phyloP scores from a whole-genome alignment of 2,888 invertebrate species.

The Tenthredo notha region DNA sequence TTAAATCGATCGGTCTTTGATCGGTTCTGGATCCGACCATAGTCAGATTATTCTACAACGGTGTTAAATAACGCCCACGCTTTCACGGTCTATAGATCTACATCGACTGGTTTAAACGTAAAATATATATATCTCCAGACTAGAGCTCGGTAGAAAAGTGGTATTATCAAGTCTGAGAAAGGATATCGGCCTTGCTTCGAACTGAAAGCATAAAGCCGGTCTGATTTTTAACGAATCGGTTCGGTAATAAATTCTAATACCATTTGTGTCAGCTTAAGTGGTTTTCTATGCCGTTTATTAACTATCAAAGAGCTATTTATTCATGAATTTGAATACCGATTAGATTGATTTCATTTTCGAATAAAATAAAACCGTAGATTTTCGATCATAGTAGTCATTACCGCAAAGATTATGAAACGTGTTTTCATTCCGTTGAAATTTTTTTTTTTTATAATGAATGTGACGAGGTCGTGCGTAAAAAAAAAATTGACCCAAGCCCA shows the following conservation, averaged over 20 bases:
- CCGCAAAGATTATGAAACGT: neutral
- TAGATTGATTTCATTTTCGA: neutral
- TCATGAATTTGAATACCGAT: neutral
- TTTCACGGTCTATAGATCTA: slow-evolving; percentile 6
- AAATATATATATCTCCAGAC: neutral
- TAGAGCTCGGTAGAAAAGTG: neutral
- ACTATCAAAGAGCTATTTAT: too few species aligned
- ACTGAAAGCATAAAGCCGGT: neutral
- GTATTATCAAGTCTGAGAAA: neutral
- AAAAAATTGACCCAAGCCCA: neutral
- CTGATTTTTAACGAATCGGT: neutral
- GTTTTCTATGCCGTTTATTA: too few species aligned
- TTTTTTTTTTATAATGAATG: neutral
- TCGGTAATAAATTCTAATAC: neutral
- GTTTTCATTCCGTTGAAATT: neutral
- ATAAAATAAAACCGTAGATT: neutral
- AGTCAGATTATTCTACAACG: slow-evolving; percentile 9
- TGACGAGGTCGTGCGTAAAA: neutral
- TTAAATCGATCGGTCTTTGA: slow-evolving; percentile 52
- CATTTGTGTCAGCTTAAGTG: too few species aligned
- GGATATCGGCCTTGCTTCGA: neutral
- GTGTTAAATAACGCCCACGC: slow-evolving; percentile 36
- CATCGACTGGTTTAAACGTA: neutral
- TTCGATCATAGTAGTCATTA: neutral
- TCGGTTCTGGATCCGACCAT: neutral